phyloP scores from a whole-genome alignment of 2,888 invertebrate species.

The Hymenopus coronatus region DNA sequence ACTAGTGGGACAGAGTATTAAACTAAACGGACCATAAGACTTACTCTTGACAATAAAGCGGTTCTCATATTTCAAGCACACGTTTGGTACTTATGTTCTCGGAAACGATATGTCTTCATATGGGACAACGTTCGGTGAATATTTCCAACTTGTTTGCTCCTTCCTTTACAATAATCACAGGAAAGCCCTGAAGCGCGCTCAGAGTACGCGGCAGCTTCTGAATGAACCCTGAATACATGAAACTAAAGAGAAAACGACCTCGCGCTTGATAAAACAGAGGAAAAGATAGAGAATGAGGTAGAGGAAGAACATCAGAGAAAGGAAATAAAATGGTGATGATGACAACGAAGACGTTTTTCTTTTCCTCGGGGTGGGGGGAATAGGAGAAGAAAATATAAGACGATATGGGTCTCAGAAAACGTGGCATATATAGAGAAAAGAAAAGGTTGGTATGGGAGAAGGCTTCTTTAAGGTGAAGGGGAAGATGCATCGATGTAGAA shows the following conservation, averaged over 20 bases:
- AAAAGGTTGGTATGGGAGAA: neutral
- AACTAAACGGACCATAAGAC: neutral
- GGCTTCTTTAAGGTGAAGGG: neutral
- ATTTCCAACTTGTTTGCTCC: neutral
- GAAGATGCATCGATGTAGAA: constrained; percentile 21
- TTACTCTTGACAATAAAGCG: neutral
- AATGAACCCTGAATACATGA: neutral
- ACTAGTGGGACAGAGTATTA: neutral
- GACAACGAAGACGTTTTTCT: constrained; percentile 7
- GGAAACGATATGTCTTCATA: neutral
- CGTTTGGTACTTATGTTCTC: neutral
- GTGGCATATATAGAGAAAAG: constrained; percentile 14
- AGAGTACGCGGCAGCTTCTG: neutral
- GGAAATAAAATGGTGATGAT: constrained; percentile 22
- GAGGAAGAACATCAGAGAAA: constrained; percentile 20
- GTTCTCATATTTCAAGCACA: neutral
- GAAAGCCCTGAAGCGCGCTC: neutral
- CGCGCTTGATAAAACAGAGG: neutral
- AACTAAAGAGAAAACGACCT: constrained; percentile 3
- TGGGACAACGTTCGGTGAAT: neutral
- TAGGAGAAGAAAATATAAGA: neutral
- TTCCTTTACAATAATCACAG: neutral
- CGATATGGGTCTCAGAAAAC: constrained; percentile 14
- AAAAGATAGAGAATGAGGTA: constrained; percentile 16
- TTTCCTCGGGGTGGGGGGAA: neutral